These are phyloP conservation scores for Fragum fragum DNA, from an alignment of 2,888 invertebrate genomes.

Conservation along the genomic window DNA sequence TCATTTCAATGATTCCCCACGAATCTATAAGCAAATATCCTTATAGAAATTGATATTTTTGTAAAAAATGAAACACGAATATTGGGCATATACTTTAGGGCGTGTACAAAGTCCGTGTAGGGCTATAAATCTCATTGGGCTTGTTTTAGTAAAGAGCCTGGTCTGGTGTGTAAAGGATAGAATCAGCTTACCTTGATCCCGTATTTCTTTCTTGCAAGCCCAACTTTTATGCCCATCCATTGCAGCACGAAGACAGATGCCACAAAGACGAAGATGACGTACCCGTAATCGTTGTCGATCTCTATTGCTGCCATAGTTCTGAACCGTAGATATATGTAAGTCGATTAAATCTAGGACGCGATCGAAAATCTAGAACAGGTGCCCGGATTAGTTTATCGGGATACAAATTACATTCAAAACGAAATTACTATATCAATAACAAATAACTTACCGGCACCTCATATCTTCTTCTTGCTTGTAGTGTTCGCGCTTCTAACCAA, in stretches of 20 bases:
- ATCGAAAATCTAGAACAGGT: slow-evolving; percentile 7
- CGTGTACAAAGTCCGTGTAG: too few relatives aligned
- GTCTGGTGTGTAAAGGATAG: too few relatives aligned
- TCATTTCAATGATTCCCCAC: too few relatives aligned
- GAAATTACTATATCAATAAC: not conserved
- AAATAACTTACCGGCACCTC: slow-evolving; percentile 73
- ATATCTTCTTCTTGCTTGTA: slow-evolving; percentile 75
- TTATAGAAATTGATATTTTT: too few relatives aligned
- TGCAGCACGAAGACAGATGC: slow-evolving; percentile 66
- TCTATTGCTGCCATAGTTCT: slow-evolving; percentile 19
- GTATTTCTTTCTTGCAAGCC: slow-evolving; percentile 72
- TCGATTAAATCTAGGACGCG: slow-evolving; percentile 47
- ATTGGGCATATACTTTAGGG: too few relatives aligned
- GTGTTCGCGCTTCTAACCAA: slow-evolving; percentile 74
- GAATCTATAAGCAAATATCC: too few relatives aligned
- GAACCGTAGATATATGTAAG: not conserved
- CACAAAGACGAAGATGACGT: slow-evolving; percentile 68
- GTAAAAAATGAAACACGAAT: too few relatives aligned
- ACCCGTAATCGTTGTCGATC: slow-evolving; percentile 70
- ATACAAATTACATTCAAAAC: not conserved
- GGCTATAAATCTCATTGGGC: too few relatives aligned
- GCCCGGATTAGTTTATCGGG: slow-evolving; percentile 36
- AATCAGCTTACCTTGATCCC: slow-evolving; percentile 68
- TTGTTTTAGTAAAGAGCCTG: too few relatives aligned
- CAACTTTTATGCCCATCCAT: slow-evolving; percentile 72